These are phyloP conservation scores for Motacilla alba DNA, from an alignment of 2,113 vertebrate genomes.

Conservation along the genomic window DNA sequence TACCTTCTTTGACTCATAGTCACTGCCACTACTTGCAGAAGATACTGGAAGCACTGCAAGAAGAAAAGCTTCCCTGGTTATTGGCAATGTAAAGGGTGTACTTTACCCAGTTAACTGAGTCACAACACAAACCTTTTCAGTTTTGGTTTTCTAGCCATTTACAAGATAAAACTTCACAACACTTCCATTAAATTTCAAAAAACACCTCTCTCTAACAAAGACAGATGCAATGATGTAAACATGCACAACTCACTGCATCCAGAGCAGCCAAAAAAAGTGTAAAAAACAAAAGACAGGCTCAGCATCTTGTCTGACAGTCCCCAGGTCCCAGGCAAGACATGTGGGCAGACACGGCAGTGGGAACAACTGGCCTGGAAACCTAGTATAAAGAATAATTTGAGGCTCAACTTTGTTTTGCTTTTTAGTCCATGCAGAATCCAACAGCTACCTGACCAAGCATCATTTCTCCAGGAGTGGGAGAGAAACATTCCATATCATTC, in stretches of 20 bases:
- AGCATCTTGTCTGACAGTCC: background rate
- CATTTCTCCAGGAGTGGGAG: background rate
- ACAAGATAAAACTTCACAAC: background rate
- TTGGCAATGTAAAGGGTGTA: fast-evolving
- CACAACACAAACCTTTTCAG: background rate
- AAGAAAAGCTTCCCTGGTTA: background rate
- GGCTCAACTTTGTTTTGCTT: background rate
- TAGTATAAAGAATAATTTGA: background rate
- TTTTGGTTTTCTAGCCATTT: background rate
- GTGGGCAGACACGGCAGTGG: background rate
- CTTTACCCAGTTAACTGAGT: background rate
- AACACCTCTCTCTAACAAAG: background rate
- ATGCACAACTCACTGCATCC: fast-evolving
- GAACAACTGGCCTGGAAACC: background rate
- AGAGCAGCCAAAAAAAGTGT: background rate
- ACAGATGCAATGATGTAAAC: fast-evolving
- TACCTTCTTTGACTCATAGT: conserved; percentile 44
- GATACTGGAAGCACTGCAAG: conserved; percentile 68
- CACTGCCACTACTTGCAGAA: conserved; percentile 41
- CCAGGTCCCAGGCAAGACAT: background rate
- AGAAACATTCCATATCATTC: background rate
- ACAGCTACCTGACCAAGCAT: background rate
- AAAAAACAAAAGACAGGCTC: background rate
- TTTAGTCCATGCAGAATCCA: background rate
- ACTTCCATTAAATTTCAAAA: background rate